A percentile compares a stretch with the other conserved stretches of the same genome.
Evolutionary conservation across 1,140 invertebrate genomes (phyloP).

Genomic region (Bombus fervidus): DNA sequence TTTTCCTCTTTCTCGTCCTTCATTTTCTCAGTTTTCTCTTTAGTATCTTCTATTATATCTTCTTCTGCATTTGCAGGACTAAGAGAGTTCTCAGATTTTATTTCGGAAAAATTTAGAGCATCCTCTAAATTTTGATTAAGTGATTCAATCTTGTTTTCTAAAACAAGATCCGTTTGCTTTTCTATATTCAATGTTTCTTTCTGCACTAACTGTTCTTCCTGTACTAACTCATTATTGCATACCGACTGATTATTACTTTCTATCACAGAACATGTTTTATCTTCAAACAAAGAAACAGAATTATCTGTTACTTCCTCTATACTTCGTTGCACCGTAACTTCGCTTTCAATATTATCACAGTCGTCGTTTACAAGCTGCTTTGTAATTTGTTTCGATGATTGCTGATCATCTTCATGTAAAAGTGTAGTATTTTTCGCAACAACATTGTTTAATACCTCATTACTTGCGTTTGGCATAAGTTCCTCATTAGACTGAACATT

Average conservation of each 20-base stretch:
- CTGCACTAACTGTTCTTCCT: constrained; percentile 13
- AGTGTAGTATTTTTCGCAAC: not conserved
- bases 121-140: constrained; percentile 14
- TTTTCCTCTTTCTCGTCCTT: constrained; percentile 1
- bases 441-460: constrained; percentile 13
- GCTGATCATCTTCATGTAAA: constrained; percentile 23
- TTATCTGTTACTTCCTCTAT: constrained; percentile 16
- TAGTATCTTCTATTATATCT: constrained; percentile 1
- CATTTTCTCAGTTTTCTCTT: constrained; percentile 17
- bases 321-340: constrained; percentile 40
- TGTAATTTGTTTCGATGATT: not conserved
- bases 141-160: not conserved
- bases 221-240: constrained; percentile 3
- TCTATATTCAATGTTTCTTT: not conserved
- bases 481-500: constrained; percentile 9
- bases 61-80: constrained; percentile 24
- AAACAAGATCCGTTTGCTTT: constrained; percentile 5
- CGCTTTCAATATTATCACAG: constrained; percentile 49
- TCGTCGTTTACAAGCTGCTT: constrained; percentile 33
- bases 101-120: constrained; percentile 19
- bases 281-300: constrained; percentile 11
- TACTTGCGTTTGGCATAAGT: constrained; percentile 22
- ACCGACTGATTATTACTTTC: constrained; percentile 41
- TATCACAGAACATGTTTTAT: constrained; percentile 39
- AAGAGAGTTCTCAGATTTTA: constrained; percentile 26